These are phyloP conservation scores for Ictalurus punctatus DNA, from an alignment of 2,113 vertebrate genomes.

Conservation along the genomic window DNA sequence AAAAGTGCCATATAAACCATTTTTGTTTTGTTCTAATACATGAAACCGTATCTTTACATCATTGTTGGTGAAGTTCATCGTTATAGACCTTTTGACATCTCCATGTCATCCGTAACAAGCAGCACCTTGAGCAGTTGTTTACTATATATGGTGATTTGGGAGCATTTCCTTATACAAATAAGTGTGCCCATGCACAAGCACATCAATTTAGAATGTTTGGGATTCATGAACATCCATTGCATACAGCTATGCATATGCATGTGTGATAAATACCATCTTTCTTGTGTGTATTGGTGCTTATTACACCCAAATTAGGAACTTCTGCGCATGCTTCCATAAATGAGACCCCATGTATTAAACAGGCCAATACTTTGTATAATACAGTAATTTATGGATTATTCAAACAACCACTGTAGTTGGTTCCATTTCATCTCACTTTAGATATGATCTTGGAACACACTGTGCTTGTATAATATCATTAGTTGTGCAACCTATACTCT, in stretches of 20 bases:
- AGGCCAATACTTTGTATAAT: not conserved
- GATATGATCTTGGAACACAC: not conserved
- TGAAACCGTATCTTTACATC: not conserved
- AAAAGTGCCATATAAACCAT: not conserved
- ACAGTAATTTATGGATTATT: not conserved
- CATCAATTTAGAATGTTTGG: not conserved
- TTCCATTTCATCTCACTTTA: not conserved
- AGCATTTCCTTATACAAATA: too few species aligned
- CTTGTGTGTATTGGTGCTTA: not conserved
- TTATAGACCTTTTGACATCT: not conserved
- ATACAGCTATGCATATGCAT: not conserved
- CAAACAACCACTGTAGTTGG: not conserved
- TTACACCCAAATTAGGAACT: not conserved
- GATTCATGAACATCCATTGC: not conserved
- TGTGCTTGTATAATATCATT: slow-evolving; percentile 1
- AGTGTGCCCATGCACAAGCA: too few species aligned
- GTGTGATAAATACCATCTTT: not conserved
- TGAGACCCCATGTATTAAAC: not conserved
- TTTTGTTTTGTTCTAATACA: not conserved
- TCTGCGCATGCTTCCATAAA: not conserved
- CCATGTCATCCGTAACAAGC: not conserved
- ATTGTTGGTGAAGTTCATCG: not conserved
- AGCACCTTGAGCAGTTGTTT: not conserved
- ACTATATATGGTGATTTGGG: not conserved
- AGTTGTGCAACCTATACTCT: not conserved